Evolutionary conservation across 1,140 invertebrate species (phyloP).

Genomic region (Eulimnadia texana): DNA sequence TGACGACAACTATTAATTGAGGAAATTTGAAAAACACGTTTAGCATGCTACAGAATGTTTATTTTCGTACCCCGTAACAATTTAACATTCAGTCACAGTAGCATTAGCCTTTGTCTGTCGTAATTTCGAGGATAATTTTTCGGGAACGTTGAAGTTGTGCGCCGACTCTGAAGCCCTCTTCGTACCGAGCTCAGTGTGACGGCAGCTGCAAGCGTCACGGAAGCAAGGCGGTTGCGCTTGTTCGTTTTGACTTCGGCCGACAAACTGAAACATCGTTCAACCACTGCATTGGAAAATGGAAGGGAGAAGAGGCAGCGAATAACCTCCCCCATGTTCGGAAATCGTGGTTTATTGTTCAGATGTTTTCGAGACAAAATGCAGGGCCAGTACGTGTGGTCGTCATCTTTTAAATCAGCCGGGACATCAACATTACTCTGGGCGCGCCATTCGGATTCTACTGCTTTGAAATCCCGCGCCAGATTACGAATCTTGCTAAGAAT

Average conservation of each 20-base stretch:
- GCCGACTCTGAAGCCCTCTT: background rate
- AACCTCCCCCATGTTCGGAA: background rate
- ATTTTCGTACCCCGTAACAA: too few relatives aligned
- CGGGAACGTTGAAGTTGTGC: background rate
- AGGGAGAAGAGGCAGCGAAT: background rate
- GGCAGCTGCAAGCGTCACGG: background rate
- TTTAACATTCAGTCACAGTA: background rate
- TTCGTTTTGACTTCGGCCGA: background rate
- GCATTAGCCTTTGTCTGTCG: background rate
- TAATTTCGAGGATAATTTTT: background rate
- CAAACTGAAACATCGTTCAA: background rate
- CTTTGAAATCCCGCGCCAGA: too few relatives aligned
- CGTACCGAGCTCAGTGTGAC: constrained; percentile 1
- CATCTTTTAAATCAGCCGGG: background rate
- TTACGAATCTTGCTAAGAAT: background rate
- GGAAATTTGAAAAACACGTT: background rate
- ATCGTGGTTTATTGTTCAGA: too few relatives aligned
- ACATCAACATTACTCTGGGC: background rate
- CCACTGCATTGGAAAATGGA: background rate
- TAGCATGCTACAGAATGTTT: too few relatives aligned
- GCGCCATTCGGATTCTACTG: background rate
- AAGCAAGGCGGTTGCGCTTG: background rate
- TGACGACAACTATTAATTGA: background rate
- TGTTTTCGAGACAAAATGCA: background rate
- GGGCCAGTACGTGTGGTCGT: background rate